Evolutionary conservation across 1,140 invertebrate genomes (phyloP), one percentile per base, ranked within the genome.

Genomic region (Dufourea novaeangliae): DNA sequence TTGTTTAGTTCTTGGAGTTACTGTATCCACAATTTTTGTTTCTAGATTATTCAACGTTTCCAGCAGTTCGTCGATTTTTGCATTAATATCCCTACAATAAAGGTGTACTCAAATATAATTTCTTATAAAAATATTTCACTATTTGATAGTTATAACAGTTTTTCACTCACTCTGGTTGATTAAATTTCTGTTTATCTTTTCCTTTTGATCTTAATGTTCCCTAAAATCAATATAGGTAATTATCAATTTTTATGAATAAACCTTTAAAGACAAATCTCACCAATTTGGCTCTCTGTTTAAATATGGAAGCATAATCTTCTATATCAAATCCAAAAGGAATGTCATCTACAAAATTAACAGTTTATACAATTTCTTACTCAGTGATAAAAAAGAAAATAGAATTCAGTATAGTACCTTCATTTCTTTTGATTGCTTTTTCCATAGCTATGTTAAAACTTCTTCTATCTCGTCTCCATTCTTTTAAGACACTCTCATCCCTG

Each of bases 401-500:
- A 12, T 62, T 62, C 11, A 37, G n/a, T 61, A 46, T 68, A 0
- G 46, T 89, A 90, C 88, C 87, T 88, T 80, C 62, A 14, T 77
- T 88, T 87, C 88, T 74, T 52, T 20, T 86, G 14, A 79, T 70
- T 32, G 86, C 86, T 62, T 84, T 89, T n/a, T 76, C 73, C 78
- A 89, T 89, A 73, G 86, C 86, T 85, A 79, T 88, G 64, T 56
- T 63, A 12, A 83, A 88, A 79, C 84, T 90, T 64, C 72, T 84
- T 62, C 61, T 82, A 71, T 89, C 80, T 17, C 57, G 57, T 76
- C 88, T 87, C 90, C 90, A 91, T 34, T 87, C 37, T 52, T 82
- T 86, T 67, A 90, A 22, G 54, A 67, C 73, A 22, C 74, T 66
- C 70, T 72, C 71, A 78, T 90, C 82, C 52, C 90, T 91, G 46